A percentile compares a stretch with the other conserved stretches of the same genome.
Conservation (phyloP, 2,797 vertebrate species). For the Kryptopterus vitreolus region DNA sequence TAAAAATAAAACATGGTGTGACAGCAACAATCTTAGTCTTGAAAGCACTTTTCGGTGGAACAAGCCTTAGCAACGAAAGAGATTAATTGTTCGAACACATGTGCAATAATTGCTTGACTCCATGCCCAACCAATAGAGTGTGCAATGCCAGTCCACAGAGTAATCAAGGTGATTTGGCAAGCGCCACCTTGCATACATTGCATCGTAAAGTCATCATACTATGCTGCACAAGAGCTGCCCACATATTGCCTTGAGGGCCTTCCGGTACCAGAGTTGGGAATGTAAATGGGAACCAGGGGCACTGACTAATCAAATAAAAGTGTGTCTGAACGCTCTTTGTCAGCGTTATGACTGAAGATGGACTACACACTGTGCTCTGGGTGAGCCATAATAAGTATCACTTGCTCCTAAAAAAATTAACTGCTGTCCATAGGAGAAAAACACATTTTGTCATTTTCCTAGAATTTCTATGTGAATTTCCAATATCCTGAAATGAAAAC, state of each 20-base stretch:
- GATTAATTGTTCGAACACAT: conserved; percentile 58
- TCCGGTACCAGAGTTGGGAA: conserved; percentile 45
- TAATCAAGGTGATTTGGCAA: conserved; percentile 58
- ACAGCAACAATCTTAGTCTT: conserved; percentile 35
- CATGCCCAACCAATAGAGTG: conserved; percentile 53
- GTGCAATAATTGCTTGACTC: conserved; percentile 59
- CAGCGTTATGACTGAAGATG: conserved; percentile 33
- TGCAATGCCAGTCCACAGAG: conserved; percentile 50
- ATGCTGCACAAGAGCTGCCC: conserved; percentile 44
- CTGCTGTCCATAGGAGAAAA: background rate
- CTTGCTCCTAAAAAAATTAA: conserved; percentile 21
- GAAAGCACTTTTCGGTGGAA: conserved; percentile 41
- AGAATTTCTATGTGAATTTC: conserved; percentile 3
- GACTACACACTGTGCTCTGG: conserved; percentile 19
- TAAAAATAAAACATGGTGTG: conserved; percentile 26
- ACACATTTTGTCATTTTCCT: conserved; percentile 3
- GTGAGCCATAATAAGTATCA: conserved; percentile 23
- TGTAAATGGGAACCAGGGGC: conserved; percentile 46
- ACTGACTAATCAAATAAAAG: conserved; percentile 45
- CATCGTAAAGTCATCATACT: conserved; percentile 56
- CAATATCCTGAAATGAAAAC: conserved; percentile 3
- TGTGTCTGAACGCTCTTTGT: conserved; percentile 37
- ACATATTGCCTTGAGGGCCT: conserved; percentile 47
- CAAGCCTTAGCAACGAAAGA: conserved; percentile 51
- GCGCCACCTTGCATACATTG: conserved; percentile 50